Evolutionary conservation across 2,113 vertebrate genomes (phyloP).

Genomic region (Dasyurus viverrinus): DNA sequence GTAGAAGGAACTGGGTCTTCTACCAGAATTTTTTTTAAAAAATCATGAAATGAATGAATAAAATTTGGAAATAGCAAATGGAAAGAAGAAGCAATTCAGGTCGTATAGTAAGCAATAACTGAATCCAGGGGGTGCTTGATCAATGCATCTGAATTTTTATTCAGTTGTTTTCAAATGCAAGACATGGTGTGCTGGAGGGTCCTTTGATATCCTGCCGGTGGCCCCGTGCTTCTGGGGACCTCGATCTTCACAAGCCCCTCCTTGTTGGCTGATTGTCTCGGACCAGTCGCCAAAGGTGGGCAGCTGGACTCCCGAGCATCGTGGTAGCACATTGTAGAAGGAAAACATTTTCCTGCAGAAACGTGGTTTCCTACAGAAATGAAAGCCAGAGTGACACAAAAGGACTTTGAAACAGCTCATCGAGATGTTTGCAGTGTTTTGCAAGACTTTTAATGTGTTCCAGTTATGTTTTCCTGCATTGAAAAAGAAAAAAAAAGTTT

Average conservation of each 20-base stretch:
- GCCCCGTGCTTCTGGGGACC: not conserved
- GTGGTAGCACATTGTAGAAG: not conserved
- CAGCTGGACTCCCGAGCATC: not conserved
- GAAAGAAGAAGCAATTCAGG: not conserved
- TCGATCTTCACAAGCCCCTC: not conserved
- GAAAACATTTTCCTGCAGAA: not conserved
- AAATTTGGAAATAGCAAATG: not conserved
- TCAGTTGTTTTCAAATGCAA: not conserved
- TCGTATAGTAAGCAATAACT: not conserved
- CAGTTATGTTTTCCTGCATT: conserved; percentile 53
- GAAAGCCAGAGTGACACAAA: not conserved
- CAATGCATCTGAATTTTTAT: not conserved
- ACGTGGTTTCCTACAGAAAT: not conserved
- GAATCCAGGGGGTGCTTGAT: not conserved
- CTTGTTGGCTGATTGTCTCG: not conserved
- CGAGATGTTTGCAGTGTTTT: conserved; percentile 77
- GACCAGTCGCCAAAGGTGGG: not conserved
- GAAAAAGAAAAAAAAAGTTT: not conserved
- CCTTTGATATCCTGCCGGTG: not conserved
- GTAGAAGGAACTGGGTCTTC: not conserved
- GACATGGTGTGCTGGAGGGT: not conserved
- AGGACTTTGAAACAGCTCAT: conserved; percentile 43
- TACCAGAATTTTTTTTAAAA: not conserved
- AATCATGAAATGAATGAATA: not conserved
- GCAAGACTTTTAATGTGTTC: conserved; percentile 61